Percentiles rank a stretch among this genome's conserved stretches.
Evolutionary conservation across 2,113 vertebrate genomes (phyloP).

Genomic region (Rhegmatorhina hoffmannsi): DNA sequence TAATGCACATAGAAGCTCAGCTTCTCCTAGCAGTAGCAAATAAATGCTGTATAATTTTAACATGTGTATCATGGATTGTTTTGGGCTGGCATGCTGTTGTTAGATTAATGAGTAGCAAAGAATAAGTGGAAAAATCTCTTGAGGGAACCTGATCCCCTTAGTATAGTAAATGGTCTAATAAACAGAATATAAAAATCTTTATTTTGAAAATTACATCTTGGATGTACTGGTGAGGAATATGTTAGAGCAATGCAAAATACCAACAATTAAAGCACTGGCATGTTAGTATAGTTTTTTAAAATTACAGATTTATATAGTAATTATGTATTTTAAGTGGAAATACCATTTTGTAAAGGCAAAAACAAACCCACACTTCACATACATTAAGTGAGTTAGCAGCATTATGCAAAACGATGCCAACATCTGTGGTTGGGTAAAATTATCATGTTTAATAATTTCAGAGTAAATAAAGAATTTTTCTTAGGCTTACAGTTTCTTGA

Average conservation of each 20-base stretch:
- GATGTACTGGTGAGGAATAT: neutral
- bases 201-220: neutral
- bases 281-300: neutral
- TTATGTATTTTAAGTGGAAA: neutral
- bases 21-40: neutral
- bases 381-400: fast-evolving
- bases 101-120: neutral
- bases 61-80: neutral
- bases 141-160: neutral
- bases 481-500: neutral
- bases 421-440: neutral
- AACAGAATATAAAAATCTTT: neutral
- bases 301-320: neutral
- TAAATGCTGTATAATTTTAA: neutral
- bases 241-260: neutral
- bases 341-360: neutral
- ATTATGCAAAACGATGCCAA: neutral
- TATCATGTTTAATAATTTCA: neutral
- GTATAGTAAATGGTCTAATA: neutral
- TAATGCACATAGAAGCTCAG: neutral
- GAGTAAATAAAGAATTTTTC: neutral
- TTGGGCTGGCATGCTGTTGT: neutral
- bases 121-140: neutral
- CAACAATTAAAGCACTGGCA: neutral
- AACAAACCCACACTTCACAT: neutral